These are phyloP conservation scores for Craniophora ligustri DNA, from an alignment of 2,888 invertebrate species.

Conservation along the genomic window DNA sequence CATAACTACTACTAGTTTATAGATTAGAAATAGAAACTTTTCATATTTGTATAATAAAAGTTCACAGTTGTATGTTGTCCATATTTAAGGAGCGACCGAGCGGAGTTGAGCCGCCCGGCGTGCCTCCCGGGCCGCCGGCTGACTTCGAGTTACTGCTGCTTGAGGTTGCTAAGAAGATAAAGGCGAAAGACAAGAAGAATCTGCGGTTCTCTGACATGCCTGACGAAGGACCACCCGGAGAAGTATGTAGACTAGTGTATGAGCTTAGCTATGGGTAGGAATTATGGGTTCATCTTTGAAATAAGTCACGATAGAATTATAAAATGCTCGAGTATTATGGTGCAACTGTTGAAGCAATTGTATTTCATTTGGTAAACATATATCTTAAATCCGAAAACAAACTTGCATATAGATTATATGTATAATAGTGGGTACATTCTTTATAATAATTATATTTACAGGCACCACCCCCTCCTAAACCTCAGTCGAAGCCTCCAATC, in stretches of 20 bases:
- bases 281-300: no score
- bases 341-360: no score
- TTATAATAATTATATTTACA: constrained; percentile 6
- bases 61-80: constrained; percentile 8
- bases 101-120: constrained; percentile 93
- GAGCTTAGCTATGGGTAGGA: no score
- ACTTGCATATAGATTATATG: no score
- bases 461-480: constrained; percentile 27
- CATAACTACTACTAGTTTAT: no score
- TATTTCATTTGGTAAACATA: no score
- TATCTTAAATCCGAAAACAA: no score
- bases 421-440: no score
- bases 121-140: constrained; percentile 95
- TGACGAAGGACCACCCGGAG: constrained; percentile 86
- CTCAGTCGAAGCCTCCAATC: constrained; percentile 14
- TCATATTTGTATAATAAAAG: no score
- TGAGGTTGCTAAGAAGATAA: constrained; percentile 58
- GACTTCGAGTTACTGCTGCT: constrained; percentile 89
- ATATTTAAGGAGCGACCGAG: constrained; percentile 75
- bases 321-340: no score
- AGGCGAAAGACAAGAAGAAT: constrained; percentile 80
- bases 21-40: no score
- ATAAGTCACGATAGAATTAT: no score
- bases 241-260: constrained; percentile 67
- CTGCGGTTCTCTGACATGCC: constrained; percentile 90